phyloP scores from a whole-genome alignment of 1,140 invertebrate genomes.

The Pentalonia nigronervosa region DNA sequence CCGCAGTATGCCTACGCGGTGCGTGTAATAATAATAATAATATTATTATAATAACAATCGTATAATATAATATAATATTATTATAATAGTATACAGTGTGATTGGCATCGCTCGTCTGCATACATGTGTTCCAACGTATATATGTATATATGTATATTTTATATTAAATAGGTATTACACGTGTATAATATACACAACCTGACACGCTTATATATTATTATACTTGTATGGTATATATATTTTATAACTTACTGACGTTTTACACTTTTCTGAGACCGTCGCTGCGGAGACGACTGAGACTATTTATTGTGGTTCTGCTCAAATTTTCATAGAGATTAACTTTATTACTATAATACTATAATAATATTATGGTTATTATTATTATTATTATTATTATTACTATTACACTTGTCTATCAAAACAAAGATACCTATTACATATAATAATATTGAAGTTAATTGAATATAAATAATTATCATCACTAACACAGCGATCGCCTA shows the following conservation, averaged over 20 bases:
- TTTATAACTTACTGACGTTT: neutral
- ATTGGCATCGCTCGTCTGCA: neutral
- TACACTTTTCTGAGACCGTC: neutral
- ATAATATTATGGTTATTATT: too few species aligned
- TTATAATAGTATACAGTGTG: neutral
- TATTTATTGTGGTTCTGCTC: neutral
- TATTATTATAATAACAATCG: conserved; percentile 11
- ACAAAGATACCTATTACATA: too few species aligned
- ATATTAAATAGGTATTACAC: neutral
- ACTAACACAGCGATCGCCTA: too few species aligned
- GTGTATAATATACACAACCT: neutral
- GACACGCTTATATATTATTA: neutral
- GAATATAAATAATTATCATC: too few species aligned
- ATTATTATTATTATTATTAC: too few species aligned
- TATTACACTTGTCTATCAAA: too few species aligned
- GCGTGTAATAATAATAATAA: conserved; percentile 5
- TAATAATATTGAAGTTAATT: too few species aligned
- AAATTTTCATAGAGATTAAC: neutral
- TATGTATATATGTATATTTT: neutral
- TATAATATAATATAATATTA: neutral
- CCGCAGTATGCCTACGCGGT: neutral
- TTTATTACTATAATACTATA: too few species aligned
- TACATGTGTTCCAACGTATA: neutral
- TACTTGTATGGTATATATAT: neutral
- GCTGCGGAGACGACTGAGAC: too few species aligned